These are phyloP conservation scores for Lepus europaeus DNA, from an alignment of 2,113 vertebrate species.

Conservation along the genomic window DNA sequence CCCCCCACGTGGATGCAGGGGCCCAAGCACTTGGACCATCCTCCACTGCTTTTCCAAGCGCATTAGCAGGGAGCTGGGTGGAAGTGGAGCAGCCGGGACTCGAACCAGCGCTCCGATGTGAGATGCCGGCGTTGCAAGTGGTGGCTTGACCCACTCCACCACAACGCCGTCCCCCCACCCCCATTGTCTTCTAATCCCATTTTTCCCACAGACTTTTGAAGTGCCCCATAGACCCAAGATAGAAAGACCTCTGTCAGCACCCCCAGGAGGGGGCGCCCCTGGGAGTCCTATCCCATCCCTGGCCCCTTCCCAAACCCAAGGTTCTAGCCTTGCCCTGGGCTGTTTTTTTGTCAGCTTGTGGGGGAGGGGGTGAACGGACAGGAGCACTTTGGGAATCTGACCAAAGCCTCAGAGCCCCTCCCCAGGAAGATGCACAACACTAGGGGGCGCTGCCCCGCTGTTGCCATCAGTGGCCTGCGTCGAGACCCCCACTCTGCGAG, in stretches of 20 bases:
- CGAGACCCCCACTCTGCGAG: neutral
- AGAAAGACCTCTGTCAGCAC: neutral
- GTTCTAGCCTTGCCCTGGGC: neutral
- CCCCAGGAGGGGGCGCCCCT: neutral
- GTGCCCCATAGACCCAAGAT: neutral
- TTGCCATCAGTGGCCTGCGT: neutral
- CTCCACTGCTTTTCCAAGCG: too few relatives aligned
- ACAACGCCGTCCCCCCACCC: too few relatives aligned
- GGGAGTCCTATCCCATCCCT: accelerated
- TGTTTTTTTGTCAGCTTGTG: neutral
- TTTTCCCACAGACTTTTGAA: too few relatives aligned
- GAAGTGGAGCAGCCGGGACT: too few relatives aligned
- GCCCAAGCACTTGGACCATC: too few relatives aligned
- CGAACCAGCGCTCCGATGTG: too few relatives aligned
- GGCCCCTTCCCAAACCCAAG: neutral
- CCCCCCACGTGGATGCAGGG: too few relatives aligned
- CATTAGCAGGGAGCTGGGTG: too few relatives aligned
- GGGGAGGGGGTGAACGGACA: neutral
- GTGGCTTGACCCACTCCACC: too few relatives aligned
- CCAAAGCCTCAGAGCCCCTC: neutral
- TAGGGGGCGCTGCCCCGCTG: neutral
- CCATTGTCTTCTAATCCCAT: too few relatives aligned
- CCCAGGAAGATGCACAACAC: neutral
- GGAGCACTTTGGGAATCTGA: neutral
- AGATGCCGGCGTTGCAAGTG: too few relatives aligned